These are phyloP conservation scores for Ladona fulva DNA, from an alignment of 1,140 invertebrate species.

Conservation along the genomic window DNA sequence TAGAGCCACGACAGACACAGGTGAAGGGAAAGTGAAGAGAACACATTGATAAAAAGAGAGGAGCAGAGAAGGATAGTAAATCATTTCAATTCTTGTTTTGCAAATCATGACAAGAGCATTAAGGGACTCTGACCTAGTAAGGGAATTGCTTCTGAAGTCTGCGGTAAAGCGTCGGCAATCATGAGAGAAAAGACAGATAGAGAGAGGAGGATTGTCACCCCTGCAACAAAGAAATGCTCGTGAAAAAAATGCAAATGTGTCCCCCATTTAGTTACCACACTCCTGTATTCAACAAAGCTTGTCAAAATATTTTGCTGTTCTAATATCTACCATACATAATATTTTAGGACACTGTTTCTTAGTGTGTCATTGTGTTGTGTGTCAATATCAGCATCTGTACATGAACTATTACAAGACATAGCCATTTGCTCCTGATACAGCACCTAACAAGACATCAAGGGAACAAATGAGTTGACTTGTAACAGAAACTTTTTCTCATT, in stretches of 20 bases:
- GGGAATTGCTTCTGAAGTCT: constrained; percentile 60
- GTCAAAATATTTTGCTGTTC: background rate
- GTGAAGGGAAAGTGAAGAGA: constrained; percentile 12
- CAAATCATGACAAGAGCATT: constrained; percentile 20
- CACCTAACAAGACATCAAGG: background rate
- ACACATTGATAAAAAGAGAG: constrained; percentile 17
- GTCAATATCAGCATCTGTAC: constrained; percentile 2
- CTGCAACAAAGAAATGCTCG: constrained; percentile 37
- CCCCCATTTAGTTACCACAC: background rate
- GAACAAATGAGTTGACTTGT: background rate
- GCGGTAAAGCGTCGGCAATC: constrained; percentile 55
- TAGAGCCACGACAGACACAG: background rate
- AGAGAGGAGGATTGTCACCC: constrained; percentile 64
- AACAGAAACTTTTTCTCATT: background rate
- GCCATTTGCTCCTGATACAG: background rate
- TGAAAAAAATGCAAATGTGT: constrained; percentile 7
- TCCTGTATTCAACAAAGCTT: background rate
- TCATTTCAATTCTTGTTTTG: constrained; percentile 20
- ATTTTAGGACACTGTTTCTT: background rate
- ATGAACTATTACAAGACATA: background rate
- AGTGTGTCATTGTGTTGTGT: background rate
- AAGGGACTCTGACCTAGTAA: constrained; percentile 49
- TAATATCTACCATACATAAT: background rate
- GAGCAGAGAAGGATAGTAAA: constrained; percentile 20
- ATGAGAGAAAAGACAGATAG: constrained; percentile 66